Conservation (phyloP, 2,797 vertebrate species). For the Gallirallus australis region DNA sequence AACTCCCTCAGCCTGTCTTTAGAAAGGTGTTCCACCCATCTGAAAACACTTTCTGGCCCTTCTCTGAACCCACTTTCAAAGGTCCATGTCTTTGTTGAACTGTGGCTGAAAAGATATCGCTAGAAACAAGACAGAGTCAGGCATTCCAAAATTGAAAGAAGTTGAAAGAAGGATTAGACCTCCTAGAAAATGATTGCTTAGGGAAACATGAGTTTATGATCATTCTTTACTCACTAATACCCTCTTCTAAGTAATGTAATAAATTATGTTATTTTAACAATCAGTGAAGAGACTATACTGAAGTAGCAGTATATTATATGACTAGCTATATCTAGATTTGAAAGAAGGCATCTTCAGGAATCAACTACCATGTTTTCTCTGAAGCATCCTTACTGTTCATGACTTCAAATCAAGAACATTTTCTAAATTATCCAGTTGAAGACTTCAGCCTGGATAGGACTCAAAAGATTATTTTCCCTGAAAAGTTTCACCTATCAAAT, state of each 20-base stretch:
- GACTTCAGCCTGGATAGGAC: not conserved
- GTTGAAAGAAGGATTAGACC: not conserved
- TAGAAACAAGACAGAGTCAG: not conserved
- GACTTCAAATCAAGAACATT: not conserved
- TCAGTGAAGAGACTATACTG: accelerated
- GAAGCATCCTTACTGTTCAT: not conserved
- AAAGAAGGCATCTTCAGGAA: not conserved
- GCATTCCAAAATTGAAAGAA: not conserved
- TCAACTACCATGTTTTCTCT: not conserved
- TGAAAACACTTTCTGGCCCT: not conserved
- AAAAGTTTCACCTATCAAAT: not conserved
- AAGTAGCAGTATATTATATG: not conserved
- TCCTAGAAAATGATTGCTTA: not conserved
- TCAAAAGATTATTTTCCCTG: not conserved
- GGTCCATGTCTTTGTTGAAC: not conserved
- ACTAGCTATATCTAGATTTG: not conserved
- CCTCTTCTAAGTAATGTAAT: not conserved
- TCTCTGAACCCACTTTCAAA: not conserved
- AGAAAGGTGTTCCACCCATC: not conserved
- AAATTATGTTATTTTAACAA: not conserved
- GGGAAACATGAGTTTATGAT: not conserved
- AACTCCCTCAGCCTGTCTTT: not conserved
- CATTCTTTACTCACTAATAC: not conserved
- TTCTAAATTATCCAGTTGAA: not conserved
- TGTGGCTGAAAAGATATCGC: not conserved